Base-by-base conservation (phyloP, 1,140 invertebrate species). In the Steinernema feltiae region DNA sequence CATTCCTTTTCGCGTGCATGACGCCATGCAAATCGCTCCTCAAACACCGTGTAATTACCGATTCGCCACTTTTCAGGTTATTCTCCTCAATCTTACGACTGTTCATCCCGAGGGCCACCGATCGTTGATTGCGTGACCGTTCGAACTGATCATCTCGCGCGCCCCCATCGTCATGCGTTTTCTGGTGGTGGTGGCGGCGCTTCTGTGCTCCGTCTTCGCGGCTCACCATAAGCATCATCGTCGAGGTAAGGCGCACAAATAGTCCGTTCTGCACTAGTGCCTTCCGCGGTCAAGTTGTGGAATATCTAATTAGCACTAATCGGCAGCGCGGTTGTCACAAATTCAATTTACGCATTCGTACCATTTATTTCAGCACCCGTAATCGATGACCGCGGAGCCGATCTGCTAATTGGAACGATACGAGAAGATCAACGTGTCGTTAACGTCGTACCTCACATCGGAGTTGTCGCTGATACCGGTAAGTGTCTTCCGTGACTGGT, bases 381-480 rank as follows among this genome's bases (percentile, higher is more conserved):
- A 17, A 82, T 85, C 32, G 79, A 85, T 48, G 72, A 86, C 29
- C 79, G 79, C 69, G 83, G 83, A 69, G 83, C 83, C 17, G 83
- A 85, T 27, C 76, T 83, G 70, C 71, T 85, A 2, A 76, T 86
- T 18, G 83, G 85, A 35, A 78, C 78, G 31, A 76, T 85, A 18
- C 77, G 80, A 15, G 83, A 85, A 69, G 83, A 85, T 75, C 83
- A 85, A 71, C 77, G 76, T 29, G 72, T 81, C 17, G 79, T 85
- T 35, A 80, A 53, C 31, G 77, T 86, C n/a, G 87, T 85, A n/a
- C 83, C 83, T 1, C 77, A 81, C 29, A 70, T 85, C 27, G 77
- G 79, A 21, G 82, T 84, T 69, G 35, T 84, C 48, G 72, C 81
- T 3, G 83, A 85, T 70, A 82, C 82, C 35, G 83, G 83, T 85